Evolutionary conservation across 2,797 vertebrate genomes (phyloP).

Genomic region (Sebastes matsubarae): DNA sequence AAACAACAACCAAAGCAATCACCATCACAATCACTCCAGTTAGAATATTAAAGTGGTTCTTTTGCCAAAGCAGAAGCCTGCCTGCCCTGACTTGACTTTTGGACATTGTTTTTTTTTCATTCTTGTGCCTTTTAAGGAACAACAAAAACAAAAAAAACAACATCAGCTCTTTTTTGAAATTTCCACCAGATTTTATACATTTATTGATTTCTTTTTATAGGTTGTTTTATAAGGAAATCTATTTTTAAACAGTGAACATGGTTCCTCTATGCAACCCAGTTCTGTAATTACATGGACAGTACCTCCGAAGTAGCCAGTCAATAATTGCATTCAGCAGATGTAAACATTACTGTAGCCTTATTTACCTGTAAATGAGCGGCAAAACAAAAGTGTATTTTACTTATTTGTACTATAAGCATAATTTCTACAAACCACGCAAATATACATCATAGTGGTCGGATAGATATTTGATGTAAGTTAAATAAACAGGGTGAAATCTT

Average conservation of each 20-base stretch:
- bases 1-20: conserved; percentile 64
- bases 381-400: conserved; percentile 50
- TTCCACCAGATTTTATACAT: conserved; percentile 73
- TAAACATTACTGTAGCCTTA: conserved; percentile 68
- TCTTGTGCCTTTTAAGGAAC: conserved; percentile 78
- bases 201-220: conserved; percentile 65
- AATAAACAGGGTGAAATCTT: conserved; percentile 28
- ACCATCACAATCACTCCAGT: conserved; percentile 50
- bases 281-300: conserved; percentile 49
- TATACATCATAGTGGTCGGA: conserved; percentile 24
- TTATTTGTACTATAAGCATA: conserved; percentile 41
- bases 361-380: conserved; percentile 48
- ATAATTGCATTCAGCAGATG: conserved; percentile 58
- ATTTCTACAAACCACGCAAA: conserved; percentile 46
- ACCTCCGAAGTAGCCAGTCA: conserved; percentile 56
- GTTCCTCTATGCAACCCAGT: conserved; percentile 79
- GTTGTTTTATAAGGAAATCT: conserved; percentile 75
- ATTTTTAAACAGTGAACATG: conserved; percentile 67
- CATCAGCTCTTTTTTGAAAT: conserved; percentile 59
- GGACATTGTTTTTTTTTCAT: conserved; percentile 44
- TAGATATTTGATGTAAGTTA: conserved; percentile 31
- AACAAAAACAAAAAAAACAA: conserved; percentile 25
- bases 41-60: conserved; percentile 54
- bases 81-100: conserved; percentile 71
- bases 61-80: conserved; percentile 78